Evolutionary conservation across 2,888 invertebrate species (phyloP).

Genomic region (Trisateles emortualis): DNA sequence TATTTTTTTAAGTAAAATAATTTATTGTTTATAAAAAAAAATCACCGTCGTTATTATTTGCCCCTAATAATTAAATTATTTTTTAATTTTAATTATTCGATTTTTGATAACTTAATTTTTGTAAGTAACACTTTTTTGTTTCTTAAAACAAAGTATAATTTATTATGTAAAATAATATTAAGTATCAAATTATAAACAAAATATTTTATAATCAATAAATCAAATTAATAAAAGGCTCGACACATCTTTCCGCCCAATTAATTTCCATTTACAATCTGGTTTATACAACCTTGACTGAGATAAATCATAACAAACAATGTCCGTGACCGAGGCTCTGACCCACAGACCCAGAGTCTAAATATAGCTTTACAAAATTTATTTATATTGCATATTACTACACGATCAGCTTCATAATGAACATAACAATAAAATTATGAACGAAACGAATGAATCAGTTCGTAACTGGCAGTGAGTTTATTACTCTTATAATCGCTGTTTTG

Average conservation of each 20-base stretch:
- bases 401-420: conserved; percentile 20
- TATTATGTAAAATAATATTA: too few species aligned
- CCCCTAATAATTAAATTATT: too few species aligned
- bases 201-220: not conserved
- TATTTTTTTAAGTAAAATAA: too few species aligned
- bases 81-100: too few species aligned
- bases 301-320: conserved; percentile 37
- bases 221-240: not conserved
- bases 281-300: conserved; percentile 39
- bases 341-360: conserved; percentile 46
- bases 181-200: too few species aligned
- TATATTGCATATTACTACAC: conserved; percentile 33
- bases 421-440: conserved; percentile 29
- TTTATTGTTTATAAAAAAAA: too few species aligned
- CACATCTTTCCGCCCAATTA: not conserved
- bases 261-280: not conserved
- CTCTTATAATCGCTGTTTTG: not conserved
- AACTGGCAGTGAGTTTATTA: not conserved
- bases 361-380: conserved; percentile 24
- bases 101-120: too few species aligned
- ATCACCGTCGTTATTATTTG: too few species aligned
- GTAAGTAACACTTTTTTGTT: too few species aligned
- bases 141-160: too few species aligned
- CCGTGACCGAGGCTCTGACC: conserved; percentile 44
- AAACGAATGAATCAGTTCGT: conserved; percentile 11